Base-by-base conservation (phyloP, 2,113 vertebrate genomes). In the Chlamydotis undulata region DNA sequence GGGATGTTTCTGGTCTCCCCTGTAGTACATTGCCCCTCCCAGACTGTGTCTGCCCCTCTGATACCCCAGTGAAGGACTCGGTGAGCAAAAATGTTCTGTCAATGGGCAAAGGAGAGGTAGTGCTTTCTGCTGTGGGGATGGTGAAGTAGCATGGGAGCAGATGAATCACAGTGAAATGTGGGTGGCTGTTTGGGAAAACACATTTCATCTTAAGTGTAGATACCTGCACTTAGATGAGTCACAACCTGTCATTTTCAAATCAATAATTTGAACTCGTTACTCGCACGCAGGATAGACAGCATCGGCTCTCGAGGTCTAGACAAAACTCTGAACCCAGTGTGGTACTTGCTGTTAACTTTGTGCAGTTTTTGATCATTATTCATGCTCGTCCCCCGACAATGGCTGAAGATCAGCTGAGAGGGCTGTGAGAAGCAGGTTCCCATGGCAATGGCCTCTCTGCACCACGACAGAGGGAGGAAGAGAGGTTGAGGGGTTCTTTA, bases 221-320 rank as follows among this genome's bases (percentile, higher is more conserved):
- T 64, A 52, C 23, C 64, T 52, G 52, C 31, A 24, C 41, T 70
- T 5, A 26, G 16, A 19, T 60, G 39, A 89, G 8, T 60, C 7
- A 24, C 7, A 1, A 33, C n/a, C 39, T 2, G 0, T 15, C 87
- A 76, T 67, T 93, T 90, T 83, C 57, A 59, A 52, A 28, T 22
- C 33, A 37, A 21, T 17, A 16, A 53, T 79, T 15, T 60, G 14
- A 64, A 79, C 12, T 23, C 5, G 3, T 25, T 78, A 23, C 23
- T 67, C 7, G 1, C n/a, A 19, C 2, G 0, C 53, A 65, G 29
- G 24, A 29, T 3, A 76, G 28, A 45, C 19, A 59, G 19, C n/a
- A 45, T 5, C 0, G 0, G 19, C 33, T 57, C 74, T 65, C 2
- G 0, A 53, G 19, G 33, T 43, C 35, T 70, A 31, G 21, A 49